Evolutionary conservation across 2,888 invertebrate species (phyloP).

Genomic region (Volucella inflata): DNA sequence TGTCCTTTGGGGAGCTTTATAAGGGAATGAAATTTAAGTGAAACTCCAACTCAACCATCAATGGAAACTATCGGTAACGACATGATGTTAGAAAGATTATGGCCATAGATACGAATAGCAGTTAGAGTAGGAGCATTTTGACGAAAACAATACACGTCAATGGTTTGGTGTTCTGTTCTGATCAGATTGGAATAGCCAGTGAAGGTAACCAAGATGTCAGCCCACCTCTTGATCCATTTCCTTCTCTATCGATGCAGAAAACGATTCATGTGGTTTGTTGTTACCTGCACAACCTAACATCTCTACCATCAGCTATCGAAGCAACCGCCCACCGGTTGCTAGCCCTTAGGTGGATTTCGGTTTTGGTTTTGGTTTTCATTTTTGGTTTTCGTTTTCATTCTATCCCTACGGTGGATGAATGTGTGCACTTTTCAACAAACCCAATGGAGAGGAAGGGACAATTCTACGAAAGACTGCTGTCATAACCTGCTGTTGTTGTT

Average conservation of each 20-base stretch:
- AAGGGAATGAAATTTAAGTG: constrained; percentile 73
- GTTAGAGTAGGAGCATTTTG: constrained; percentile 40
- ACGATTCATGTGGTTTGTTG: constrained; percentile 41
- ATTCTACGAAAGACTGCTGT: constrained; percentile 62
- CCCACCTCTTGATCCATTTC: constrained; percentile 33
- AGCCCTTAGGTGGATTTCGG: constrained; percentile 41
- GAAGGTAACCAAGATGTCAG: background rate
- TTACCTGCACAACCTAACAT: constrained; percentile 61
- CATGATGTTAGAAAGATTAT: constrained; percentile 67
- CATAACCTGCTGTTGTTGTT: constrained; percentile 70
- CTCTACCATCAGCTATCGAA: no score
- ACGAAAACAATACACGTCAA: constrained; percentile 64
- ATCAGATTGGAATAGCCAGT: background rate
- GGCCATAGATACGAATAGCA: constrained; percentile 30
- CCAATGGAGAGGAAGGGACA: constrained; percentile 63
- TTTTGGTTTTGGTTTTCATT: constrained; percentile 33
- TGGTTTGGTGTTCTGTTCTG: constrained; percentile 1
- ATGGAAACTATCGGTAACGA: constrained; percentile 65
- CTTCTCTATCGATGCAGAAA: constrained; percentile 1
- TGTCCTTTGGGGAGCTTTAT: constrained; percentile 41
- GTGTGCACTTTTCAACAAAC: constrained; percentile 59
- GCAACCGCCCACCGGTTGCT: constrained; percentile 61
- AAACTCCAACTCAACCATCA: constrained; percentile 52
- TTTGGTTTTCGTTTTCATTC: constrained; percentile 13
- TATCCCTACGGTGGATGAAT: background rate